These are phyloP conservation scores for Archilochus colubris DNA, from an alignment of 2,113 vertebrate species.

Conservation along the genomic window DNA sequence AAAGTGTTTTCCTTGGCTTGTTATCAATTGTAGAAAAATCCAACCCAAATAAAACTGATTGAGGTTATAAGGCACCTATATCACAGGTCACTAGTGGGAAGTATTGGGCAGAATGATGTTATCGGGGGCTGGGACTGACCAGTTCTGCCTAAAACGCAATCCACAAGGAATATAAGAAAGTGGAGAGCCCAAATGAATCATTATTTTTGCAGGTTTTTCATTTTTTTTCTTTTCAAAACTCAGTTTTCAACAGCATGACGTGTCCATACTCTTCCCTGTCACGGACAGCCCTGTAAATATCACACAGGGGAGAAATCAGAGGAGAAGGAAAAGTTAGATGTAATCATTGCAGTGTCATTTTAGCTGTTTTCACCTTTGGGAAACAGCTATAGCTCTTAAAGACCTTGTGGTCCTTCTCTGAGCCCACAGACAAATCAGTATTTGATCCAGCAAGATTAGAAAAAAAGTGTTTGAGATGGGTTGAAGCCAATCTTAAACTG, in stretches of 20 bases:
- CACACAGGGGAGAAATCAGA: neutral
- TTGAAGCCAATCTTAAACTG: neutral
- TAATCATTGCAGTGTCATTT: neutral
- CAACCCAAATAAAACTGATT: neutral
- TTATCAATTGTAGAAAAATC: neutral
- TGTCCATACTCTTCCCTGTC: neutral
- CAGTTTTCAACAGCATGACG: neutral
- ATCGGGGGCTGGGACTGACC: neutral
- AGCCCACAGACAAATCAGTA: neutral
- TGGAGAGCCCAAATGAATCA: neutral
- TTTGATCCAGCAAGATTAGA: neutral
- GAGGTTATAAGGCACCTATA: neutral
- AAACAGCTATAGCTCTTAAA: neutral
- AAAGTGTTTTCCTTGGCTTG: neutral
- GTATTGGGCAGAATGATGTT: neutral
- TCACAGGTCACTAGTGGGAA: neutral
- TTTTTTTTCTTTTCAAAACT: neutral
- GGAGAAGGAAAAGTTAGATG: neutral
- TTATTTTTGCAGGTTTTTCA: neutral
- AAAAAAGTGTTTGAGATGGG: neutral
- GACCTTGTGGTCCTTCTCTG: neutral
- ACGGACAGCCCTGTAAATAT: neutral
- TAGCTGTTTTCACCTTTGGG: neutral
- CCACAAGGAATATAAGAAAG: neutral
- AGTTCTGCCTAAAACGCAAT: neutral